Evolutionary conservation across 2,888 invertebrate species (phyloP).

Genomic region (Caenorhabditis sp.): DNA sequence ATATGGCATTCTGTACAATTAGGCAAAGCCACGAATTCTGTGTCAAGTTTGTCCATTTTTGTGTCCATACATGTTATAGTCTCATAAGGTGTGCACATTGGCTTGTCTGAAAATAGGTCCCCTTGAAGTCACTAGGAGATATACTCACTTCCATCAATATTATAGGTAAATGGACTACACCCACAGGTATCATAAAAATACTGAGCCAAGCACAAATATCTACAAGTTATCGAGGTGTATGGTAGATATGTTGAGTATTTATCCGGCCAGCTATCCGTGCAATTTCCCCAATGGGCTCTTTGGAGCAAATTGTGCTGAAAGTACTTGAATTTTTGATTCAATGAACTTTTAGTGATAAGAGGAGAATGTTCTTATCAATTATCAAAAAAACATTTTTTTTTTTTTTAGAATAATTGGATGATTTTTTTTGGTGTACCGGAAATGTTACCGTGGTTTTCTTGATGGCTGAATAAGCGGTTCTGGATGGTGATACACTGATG

Average conservation of each 20-base stretch:
- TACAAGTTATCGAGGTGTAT: constrained; percentile 44
- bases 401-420: too few species aligned
- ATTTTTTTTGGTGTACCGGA: too few species aligned
- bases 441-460: constrained; percentile 53
- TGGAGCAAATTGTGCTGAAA: constrained; percentile 49
- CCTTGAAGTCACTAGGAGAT: neutral
- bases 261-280: constrained; percentile 44
- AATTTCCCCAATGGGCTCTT: constrained; percentile 48
- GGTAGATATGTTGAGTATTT: constrained; percentile 30
- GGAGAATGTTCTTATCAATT: too few species aligned
- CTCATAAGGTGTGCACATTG: constrained; percentile 47
- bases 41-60: constrained; percentile 23
- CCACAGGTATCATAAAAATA: constrained; percentile 46
- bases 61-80: constrained; percentile 47
- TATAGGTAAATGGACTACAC: constrained; percentile 54
- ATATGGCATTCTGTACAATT: constrained; percentile 45
- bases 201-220: constrained; percentile 44
- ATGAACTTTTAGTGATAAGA: neutral
- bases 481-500: constrained; percentile 65
- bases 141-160: constrained; percentile 48
- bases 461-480: constrained; percentile 58
- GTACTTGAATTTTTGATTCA: neutral
- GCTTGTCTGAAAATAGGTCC: constrained; percentile 28
- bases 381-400: too few species aligned
- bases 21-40: constrained; percentile 33